A percentile compares a stretch with the other conserved stretches of the same genome.
These are phyloP conservation scores for Pollicipes pollicipes DNA, from an alignment of 1,140 invertebrate genomes.

Conservation along the genomic window DNA sequence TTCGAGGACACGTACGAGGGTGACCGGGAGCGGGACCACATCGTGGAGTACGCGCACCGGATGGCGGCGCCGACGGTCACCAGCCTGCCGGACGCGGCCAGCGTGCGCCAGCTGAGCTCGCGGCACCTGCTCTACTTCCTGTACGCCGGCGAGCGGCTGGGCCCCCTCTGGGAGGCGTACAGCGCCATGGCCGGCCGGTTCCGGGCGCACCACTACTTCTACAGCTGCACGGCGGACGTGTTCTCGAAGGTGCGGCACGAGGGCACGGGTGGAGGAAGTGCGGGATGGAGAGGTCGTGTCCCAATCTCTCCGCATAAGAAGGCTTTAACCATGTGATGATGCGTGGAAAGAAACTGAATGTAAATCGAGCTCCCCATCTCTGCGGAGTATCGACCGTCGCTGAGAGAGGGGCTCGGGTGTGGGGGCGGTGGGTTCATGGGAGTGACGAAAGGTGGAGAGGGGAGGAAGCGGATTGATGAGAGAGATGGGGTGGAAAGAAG, in stretches of 20 bases:
- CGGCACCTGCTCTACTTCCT: constrained; percentile 69
- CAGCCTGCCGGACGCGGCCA: constrained; percentile 44
- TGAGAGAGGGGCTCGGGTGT: too few species aligned
- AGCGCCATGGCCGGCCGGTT: neutral
- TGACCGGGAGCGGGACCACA: constrained; percentile 74
- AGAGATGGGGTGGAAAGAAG: too few species aligned
- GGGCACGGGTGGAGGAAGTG: too few species aligned
- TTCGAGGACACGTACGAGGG: constrained; percentile 56
- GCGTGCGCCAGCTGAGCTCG: constrained; percentile 56
- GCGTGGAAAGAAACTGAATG: too few species aligned
- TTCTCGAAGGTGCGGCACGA: neutral
- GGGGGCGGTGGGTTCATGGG: too few species aligned
- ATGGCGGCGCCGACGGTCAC: constrained; percentile 74
- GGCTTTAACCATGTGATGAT: too few species aligned
- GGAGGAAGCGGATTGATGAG: too few species aligned
- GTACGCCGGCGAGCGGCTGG: constrained; percentile 56
- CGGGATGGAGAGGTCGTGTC: neutral
- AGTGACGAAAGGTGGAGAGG: too few species aligned
- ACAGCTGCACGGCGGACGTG: neutral
- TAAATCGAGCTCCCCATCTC: too few species aligned
- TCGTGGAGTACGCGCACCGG: constrained; percentile 79
- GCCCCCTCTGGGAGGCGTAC: constrained; percentile 45
- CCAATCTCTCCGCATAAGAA: too few species aligned
- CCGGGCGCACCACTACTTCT: constrained; percentile 3
- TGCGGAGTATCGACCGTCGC: too few species aligned